Conservation (phyloP, 2,888 invertebrate species). For the Blastobasis lacticolella region DNA sequence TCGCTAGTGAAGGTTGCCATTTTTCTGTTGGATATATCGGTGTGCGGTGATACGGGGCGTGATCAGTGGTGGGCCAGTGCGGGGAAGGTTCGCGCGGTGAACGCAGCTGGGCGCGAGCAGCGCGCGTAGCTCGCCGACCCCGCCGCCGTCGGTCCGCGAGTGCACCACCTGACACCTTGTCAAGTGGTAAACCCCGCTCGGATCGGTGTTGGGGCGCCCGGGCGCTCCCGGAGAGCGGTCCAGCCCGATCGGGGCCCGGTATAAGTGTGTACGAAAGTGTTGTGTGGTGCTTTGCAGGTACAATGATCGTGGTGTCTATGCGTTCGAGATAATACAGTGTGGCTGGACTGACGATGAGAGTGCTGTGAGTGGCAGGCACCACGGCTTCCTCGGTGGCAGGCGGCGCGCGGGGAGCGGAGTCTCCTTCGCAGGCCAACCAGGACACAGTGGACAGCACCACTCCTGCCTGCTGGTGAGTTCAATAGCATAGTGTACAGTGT, state of each 20-base stretch:
- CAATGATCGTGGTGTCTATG: conserved; percentile 70
- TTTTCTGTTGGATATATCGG: conserved; percentile 62
- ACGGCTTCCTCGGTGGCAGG: conserved; percentile 71
- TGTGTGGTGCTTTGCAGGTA: conserved; percentile 56
- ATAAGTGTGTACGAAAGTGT: no score
- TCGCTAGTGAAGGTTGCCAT: conserved; percentile 69
- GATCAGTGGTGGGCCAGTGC: conserved; percentile 33
- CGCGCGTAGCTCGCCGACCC: conserved; percentile 26
- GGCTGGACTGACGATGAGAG: conserved; percentile 75
- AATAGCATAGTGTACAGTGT: not conserved
- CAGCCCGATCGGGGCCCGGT: no score
- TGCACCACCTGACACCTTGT: conserved; percentile 1
- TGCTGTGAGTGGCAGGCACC: conserved; percentile 70
- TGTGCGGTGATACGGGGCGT: conserved; percentile 61
- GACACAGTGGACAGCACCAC: conserved; percentile 70
- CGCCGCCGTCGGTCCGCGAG: conserved; percentile 9
- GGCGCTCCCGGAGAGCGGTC: conserved; percentile 9
- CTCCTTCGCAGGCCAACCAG: conserved; percentile 73
- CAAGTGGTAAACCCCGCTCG: conserved; percentile 3
- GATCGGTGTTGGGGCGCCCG: not conserved
- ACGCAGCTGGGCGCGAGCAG: conserved; percentile 12
- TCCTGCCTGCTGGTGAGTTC: conserved; percentile 67
- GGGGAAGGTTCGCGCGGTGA: conserved; percentile 21
- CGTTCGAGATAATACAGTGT: conserved; percentile 64
- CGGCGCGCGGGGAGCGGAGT: conserved; percentile 72